Evolutionary conservation across 1,140 invertebrate species (phyloP).

Genomic region (Branchinecta lindahli): DNA sequence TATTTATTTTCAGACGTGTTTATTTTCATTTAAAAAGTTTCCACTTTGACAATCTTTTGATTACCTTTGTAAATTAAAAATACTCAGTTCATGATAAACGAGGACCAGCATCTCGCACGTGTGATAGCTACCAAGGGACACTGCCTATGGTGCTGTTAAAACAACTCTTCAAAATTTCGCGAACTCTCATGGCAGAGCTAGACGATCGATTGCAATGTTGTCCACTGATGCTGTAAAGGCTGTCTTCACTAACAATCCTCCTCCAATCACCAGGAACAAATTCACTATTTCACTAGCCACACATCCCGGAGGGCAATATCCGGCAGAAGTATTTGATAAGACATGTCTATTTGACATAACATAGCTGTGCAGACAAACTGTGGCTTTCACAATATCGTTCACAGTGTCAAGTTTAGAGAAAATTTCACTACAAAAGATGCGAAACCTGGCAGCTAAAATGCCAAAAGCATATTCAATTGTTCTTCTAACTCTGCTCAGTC

Average conservation of each 20-base stretch:
- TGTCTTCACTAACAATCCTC: not conserved
- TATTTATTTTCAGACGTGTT: not conserved
- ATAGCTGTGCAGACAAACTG: not conserved
- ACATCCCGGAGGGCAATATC: not conserved
- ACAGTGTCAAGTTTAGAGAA: not conserved
- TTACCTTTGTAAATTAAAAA: too few relatives aligned
- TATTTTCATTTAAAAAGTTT: not conserved
- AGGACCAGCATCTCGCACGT: not conserved
- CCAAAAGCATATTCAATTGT: slow-evolving; percentile 28
- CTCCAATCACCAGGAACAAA: not conserved
- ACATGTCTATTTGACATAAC: not conserved
- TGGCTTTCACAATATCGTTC: not conserved
- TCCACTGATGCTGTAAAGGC: not conserved
- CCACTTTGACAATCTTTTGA: not conserved
- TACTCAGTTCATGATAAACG: not conserved
- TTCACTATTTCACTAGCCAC: not conserved
- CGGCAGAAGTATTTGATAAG: not conserved
- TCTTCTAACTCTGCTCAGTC: slow-evolving; percentile 25
- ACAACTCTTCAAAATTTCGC: not conserved
- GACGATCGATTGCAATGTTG: not conserved
- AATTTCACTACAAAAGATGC: slow-evolving; percentile 18
- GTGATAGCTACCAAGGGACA: not conserved
- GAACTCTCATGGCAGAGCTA: not conserved
- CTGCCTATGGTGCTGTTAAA: not conserved
- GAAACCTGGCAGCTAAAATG: slow-evolving; percentile 22